These are phyloP conservation scores for Thamnaconus septentrionalis DNA, from an alignment of 2,113 vertebrate species.

Conservation along the genomic window DNA sequence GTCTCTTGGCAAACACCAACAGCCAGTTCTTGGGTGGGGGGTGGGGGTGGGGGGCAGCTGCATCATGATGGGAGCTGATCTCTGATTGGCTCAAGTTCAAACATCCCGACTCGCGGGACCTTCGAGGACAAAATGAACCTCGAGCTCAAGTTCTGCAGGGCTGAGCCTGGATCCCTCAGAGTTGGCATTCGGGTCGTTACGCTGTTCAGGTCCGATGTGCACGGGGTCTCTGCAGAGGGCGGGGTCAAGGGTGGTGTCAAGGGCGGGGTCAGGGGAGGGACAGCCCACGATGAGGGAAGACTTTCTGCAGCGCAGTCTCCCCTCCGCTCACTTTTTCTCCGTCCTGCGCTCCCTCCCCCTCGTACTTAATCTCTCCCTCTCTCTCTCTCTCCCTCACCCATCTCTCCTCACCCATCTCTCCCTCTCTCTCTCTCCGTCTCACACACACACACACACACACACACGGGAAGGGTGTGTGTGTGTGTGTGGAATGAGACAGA, in stretches of 20 bases:
- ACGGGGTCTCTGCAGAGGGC: slow-evolving; percentile 23
- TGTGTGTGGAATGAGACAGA: too few species aligned
- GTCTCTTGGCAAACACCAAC: too few species aligned
- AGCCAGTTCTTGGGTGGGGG: too few species aligned
- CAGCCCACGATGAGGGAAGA: slow-evolving; percentile 34
- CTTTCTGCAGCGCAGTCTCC: slow-evolving; percentile 61
- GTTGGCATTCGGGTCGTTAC: slow-evolving; percentile 9
- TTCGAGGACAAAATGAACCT: too few species aligned
- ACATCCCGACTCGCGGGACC: too few species aligned
- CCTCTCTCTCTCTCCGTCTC: slow-evolving; percentile 44
- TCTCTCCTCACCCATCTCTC: slow-evolving; percentile 15
- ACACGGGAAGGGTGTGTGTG: slow-evolving; percentile 61
- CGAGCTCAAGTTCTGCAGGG: too few species aligned
- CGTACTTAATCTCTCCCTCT: slow-evolving; percentile 37
- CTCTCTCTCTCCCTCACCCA: slow-evolving; percentile 16
- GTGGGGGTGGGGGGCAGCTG: too few species aligned
- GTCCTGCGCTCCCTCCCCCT: slow-evolving; percentile 32
- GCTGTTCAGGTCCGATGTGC: slow-evolving; percentile 29
- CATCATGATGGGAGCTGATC: too few species aligned
- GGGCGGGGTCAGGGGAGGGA: slow-evolving; percentile 28
- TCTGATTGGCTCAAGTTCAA: too few species aligned
- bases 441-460: slow-evolving; percentile 52
- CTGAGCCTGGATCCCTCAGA: background rate
- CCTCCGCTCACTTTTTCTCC: slow-evolving; percentile 27
- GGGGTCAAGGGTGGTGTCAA: too few species aligned